Evolutionary conservation across 2,888 invertebrate genomes (phyloP).

Genomic region (Helicoverpa assulta): DNA sequence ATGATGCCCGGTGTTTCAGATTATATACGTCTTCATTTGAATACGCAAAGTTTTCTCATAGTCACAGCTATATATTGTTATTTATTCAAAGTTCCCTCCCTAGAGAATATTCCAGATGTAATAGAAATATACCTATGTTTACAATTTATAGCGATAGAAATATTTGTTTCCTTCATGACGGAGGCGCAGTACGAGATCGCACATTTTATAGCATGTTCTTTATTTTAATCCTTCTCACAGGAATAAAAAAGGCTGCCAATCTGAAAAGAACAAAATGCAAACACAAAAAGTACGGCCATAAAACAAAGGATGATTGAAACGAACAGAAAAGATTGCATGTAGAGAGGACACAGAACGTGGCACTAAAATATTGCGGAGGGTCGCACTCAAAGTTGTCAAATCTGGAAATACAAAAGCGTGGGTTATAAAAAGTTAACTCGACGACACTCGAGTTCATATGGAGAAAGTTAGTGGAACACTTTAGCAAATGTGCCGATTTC

Average conservation of each 20-base stretch:
- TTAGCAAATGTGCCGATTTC: slow-evolving; percentile 83
- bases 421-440: slow-evolving; percentile 80
- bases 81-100: slow-evolving; percentile 22
- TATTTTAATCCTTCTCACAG: slow-evolving; percentile 24
- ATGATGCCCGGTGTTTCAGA: slow-evolving; percentile 63
- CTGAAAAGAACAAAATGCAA: slow-evolving; percentile 26
- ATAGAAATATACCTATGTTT: no score
- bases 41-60: slow-evolving; percentile 18
- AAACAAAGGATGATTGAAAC: slow-evolving; percentile 58
- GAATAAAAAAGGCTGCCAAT: slow-evolving; percentile 16
- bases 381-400: slow-evolving; percentile 71
- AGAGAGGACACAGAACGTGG: slow-evolving; percentile 45
- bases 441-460: slow-evolving; percentile 80
- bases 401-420: slow-evolving; percentile 71
- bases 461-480: slow-evolving; percentile 82
- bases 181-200: background rate
- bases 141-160: background rate
- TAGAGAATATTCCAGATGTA: background rate
- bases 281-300: slow-evolving; percentile 45
- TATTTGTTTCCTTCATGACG: slow-evolving; percentile 6
- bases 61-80: slow-evolving; percentile 20
- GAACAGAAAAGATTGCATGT: slow-evolving; percentile 51
- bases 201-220: slow-evolving; percentile 5
- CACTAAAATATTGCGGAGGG: slow-evolving; percentile 56
- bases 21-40: slow-evolving; percentile 39